Evolutionary conservation across 2,113 vertebrate genomes (phyloP), one percentile per base, ranked within the genome.

Genomic region (Brevimyrus niger): DNA sequence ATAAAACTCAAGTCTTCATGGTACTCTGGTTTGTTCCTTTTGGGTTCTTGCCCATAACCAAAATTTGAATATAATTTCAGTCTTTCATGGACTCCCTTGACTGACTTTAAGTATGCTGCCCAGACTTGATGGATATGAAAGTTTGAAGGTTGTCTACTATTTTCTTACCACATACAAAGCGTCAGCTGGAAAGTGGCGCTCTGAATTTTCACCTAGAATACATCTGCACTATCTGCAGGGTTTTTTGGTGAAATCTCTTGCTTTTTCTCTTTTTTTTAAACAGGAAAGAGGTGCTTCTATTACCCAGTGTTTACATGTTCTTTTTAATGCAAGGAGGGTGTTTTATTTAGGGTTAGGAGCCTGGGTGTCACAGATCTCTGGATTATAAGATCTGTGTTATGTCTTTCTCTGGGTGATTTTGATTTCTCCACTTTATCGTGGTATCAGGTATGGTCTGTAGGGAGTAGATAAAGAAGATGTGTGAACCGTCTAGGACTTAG

Each of bases 121-220:
- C 92, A 55, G 44, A 90, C 87, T 58, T 0, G 61, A 87, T 0
- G 89, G 88, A 88, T 88, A 87, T 61, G 88, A 93, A 92, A 46
- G 42, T 90, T 91, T 94, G 92, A 93, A 89, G 89, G 93, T 31
- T 2, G n/a, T 69, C 89, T 82, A 65, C 27, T 82, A 58, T 65
- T 92, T 92, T 91, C 83, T 92, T 90, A 87, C 87, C 89, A 6
- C 73, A 44, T 90, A 90, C 89, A n/a, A n/a, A 83, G 89, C 91
- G 93, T 92, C 86, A 42, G 69, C 91, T 87, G 84, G 91, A 93
- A 93, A 92, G 89, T 9, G 47, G 76, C 92, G 93, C 61, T 90
- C 65, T 90, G 89, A 92, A 94, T 94, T 94, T 91, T 35, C 92
- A 92, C 93, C 58, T 92, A 93, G 93, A 94, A 92, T 94, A 69